These are phyloP conservation scores for Buathra laborator DNA, from an alignment of 2,888 invertebrate genomes.

Conservation along the genomic window DNA sequence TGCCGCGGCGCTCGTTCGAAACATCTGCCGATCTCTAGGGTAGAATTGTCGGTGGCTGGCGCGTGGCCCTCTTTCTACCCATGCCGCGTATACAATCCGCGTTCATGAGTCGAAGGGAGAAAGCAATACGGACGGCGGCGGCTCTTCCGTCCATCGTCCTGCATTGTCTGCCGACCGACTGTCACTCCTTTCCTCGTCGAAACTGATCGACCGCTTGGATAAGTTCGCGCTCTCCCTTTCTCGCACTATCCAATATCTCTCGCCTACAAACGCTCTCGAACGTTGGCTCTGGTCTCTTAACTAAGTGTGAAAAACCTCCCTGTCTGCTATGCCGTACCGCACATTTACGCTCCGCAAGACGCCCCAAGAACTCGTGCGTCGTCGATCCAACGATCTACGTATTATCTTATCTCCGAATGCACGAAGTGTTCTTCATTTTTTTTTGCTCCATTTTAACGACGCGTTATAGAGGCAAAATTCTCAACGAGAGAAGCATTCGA, in stretches of 20 bases:
- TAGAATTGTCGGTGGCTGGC: slow-evolving; percentile 75
- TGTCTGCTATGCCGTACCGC: slow-evolving; percentile 22
- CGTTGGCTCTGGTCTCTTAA: slow-evolving; percentile 8
- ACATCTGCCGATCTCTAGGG: slow-evolving; percentile 82
- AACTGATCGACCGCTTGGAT: slow-evolving; percentile 64
- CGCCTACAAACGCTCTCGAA: slow-evolving; percentile 10
- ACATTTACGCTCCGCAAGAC: slow-evolving; percentile 19
- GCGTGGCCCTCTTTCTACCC: slow-evolving; percentile 74
- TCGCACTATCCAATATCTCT: slow-evolving; percentile 26
- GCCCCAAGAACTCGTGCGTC: slow-evolving; percentile 39
- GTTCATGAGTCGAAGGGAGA: slow-evolving; percentile 28
- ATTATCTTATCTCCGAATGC: slow-evolving; percentile 45
- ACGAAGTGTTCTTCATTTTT: slow-evolving; percentile 39
- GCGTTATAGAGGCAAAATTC: slow-evolving; percentile 6
- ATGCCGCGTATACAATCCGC: background rate
- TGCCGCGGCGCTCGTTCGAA: slow-evolving; percentile 77
- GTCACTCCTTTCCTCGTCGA: slow-evolving; percentile 64
- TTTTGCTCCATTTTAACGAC: slow-evolving; percentile 27
- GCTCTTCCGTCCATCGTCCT: slow-evolving; percentile 38
- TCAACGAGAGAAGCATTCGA: slow-evolving; percentile 10
- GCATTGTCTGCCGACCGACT: slow-evolving; percentile 56
- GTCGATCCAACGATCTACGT: slow-evolving; percentile 20
- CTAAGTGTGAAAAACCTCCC: slow-evolving; percentile 63
- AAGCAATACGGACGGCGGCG: slow-evolving; percentile 19
- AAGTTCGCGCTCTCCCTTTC: slow-evolving; percentile 40